Base-by-base conservation (phyloP, 2,797 vertebrate species). In the Sebastolobus altivelis region DNA sequence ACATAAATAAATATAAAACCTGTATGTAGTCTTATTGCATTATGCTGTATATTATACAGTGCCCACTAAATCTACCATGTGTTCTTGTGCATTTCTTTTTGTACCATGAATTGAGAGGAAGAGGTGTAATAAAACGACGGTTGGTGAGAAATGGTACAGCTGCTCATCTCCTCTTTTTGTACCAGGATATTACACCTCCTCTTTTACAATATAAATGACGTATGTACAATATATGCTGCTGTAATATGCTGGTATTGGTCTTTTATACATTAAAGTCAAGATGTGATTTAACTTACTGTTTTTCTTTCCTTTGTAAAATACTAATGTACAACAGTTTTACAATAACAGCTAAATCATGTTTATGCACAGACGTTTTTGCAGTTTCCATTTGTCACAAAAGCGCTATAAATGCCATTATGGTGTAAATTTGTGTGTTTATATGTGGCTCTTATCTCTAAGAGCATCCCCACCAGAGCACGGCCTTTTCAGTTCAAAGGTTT, bases 251-350 rank as follows among this genome's bases (percentile, higher is more conserved):
- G 59, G 85, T 79, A 58, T 71, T 79, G 56, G 71, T 86, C 77
- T 90, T 93, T 91, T 92, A 79, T 93, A 93, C 86, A 92, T 87
- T 92, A 91, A 93, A 93, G 80, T 87, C 77, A 75, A 80, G 38
- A 71, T 87, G 80, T 89, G 87, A 89, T 91, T 88, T 75, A 90
- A 88, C 52, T 67, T n/a, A 61, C 14, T 81, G 49, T 46, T n/a
- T 75, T 79, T 68, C 66, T 68, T 66, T 60, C 12, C 22, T 35
- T 13, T 71, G 37, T 77, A 35, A 82, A 79, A 82, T 29, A 74
- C 27, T n/a, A 59, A 65, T 29, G 31, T 25, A n/a, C 18, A 58
- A n/a, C 63, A 56, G 16, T 75, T 83, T 46, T 58, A 75, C 69
- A 73, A 27, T 80, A 52, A 65, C 59, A 65, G 20, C 62, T 89